Evolutionary conservation across 2,797 vertebrate species (phyloP), one percentile per base, ranked within the genome.

Genomic region (Podarcis siculus): DNA sequence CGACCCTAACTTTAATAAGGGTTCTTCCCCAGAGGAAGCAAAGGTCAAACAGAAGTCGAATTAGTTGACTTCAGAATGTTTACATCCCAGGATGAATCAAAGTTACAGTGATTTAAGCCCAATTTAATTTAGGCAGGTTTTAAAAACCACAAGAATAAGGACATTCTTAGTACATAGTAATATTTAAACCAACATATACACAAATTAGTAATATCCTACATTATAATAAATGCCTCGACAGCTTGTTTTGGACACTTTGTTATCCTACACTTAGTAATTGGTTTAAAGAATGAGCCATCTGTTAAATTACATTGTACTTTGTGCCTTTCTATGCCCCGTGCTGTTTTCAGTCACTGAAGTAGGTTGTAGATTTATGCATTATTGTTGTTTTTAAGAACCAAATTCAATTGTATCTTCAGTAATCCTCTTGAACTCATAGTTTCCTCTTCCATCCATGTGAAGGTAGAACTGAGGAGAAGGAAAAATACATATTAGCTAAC

Each of bases 361-460:
- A 92, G 87, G 72, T 92, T 91, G 73, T n/a, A 30, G 88, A 80
- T 69, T 39, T 10, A 1, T 19, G 37, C 9, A 21, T 4, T 17
- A 64, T 37, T 64, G 32, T 15, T 58, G 6, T 8, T 32, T 90
- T 93, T 98, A 99, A 27, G 99, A 99, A 92, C 99, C 99, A 94
- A 99, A 99, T 96, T 99, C 98, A 87, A 98, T 96, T 1, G 99
- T 99, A 83, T 99, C 98, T 90, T 98, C 97, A 23, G 99, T 99
- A 96, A 99, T 99, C 95, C 97, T 98, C 95, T 98, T 99, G 96
- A 99, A 99, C 82, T 99, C 98, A 5, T 99, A 99, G 96, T 97
- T 98, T 84, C 99, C 98, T 97, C 99, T 97, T 66, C 99, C 99
- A 35, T 99, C 99, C 98, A 99, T 99, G 95, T 98, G 98, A 86